Base-by-base conservation (phyloP, 1,140 invertebrate species). In the Leptonema lineaticorne region DNA sequence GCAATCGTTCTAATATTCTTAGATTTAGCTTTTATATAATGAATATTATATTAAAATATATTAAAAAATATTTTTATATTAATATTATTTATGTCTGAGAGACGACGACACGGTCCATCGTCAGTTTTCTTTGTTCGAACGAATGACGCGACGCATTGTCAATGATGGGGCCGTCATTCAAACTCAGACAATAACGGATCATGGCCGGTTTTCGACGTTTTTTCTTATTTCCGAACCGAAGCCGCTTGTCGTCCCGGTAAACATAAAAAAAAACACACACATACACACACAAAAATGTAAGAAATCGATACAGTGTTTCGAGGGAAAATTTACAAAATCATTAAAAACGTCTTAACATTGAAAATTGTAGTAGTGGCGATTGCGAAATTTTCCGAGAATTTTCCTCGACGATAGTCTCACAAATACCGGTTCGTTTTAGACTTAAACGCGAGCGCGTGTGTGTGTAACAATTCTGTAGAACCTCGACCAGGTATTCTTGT, bases 121-220 rank as follows among this genome's bases (percentile, higher is more conserved):
- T 30, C 63, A n/a, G 41, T 16, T 46, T 48, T 29, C 46, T 64
- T 48, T 53, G 37, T 50, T 53, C 63, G 27, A 27, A 14, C 18
- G 63, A 28, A 22, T 50, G 28, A 33, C 29, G 63, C 63, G 37
- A 46, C 11, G 63, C 46, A 48, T 48, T 28, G 27, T 48, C 48
- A 41, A 64, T 64, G 63, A 64, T 64, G 63, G 28, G 63, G 22
- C 63, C 37, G 63, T 64, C 63, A 64, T 26, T 64, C 63, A 64
- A 64, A 64, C 63, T 64, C 60, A n/a, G n/a, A 53, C 45, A 64
- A 46, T 53, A 53, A 53, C 50, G 50, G 50, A 14, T 22, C 50
- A 26, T 26, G 50, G 24, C 8, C 8, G 9, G 11, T 53, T 53
- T 24, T 26, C 22, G 24, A 11, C 9, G n/a, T 24, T 26, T 53